A percentile compares a stretch with the other conserved stretches of the same genome.
Evolutionary conservation across 2,797 vertebrate species (phyloP).

Genomic region (Myotis myotis): DNA sequence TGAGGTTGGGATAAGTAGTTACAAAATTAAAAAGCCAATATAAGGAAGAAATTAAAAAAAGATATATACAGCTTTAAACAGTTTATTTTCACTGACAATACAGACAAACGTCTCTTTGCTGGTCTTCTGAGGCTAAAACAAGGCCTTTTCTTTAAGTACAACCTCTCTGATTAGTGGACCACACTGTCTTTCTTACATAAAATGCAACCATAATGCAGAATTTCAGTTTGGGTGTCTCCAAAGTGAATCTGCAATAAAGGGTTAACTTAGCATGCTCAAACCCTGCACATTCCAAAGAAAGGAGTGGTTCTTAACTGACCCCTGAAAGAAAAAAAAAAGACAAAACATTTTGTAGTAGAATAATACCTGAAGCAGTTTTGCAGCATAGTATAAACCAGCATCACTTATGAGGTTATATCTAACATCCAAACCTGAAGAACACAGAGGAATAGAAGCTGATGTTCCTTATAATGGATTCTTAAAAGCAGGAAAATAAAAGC

Average conservation of each 20-base stretch:
- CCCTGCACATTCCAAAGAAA: not conserved
- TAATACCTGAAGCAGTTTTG: slow-evolving; percentile 88
- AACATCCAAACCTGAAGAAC: slow-evolving; percentile 87
- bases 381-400: slow-evolving; percentile 84
- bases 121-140: not conserved
- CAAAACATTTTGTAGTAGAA: not conserved
- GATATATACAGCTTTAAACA: not conserved
- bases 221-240: not conserved
- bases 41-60: not conserved
- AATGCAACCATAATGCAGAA: not conserved
- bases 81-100: slow-evolving; percentile 26
- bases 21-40: not conserved
- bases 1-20: not conserved
- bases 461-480: not conserved
- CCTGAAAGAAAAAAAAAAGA: not conserved
- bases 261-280: not conserved
- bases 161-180: not conserved
- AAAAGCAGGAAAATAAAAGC: not conserved
- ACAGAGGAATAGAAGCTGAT: not conserved
- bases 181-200: not conserved
- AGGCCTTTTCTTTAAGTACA: not conserved
- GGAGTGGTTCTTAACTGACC: not conserved
- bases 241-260: not conserved
- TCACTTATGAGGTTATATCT: slow-evolving; percentile 88
- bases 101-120: not conserved